phyloP scores from a whole-genome alignment of 2,113 vertebrate species.

The Microtus pennsylvanicus region DNA sequence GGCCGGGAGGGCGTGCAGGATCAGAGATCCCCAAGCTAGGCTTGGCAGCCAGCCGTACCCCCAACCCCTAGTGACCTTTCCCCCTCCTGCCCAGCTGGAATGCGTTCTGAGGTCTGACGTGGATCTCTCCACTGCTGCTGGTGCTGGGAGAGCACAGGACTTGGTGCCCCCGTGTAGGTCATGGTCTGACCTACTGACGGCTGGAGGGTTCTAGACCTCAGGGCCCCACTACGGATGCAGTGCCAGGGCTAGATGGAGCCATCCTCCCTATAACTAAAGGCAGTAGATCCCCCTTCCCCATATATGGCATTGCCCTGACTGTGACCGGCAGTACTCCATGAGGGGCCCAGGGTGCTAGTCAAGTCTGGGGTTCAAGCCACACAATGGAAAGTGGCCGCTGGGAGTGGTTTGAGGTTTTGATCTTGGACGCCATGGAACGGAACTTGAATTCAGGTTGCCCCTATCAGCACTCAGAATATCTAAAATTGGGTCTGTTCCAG shows the following conservation, averaged over 20 bases:
- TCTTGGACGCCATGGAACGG: constrained; percentile 1
- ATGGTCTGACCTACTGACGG: background rate
- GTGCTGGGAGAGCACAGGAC: background rate
- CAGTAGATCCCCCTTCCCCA: background rate
- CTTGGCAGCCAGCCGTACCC: background rate
- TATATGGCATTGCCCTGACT: background rate
- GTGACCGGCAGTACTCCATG: background rate
- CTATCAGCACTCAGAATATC: constrained; percentile 38
- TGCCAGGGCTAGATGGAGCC: background rate
- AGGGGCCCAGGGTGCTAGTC: background rate
- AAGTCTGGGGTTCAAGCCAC: background rate
- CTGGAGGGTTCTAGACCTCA: constrained; percentile 9
- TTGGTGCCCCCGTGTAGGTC: background rate
- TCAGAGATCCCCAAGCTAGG: background rate
- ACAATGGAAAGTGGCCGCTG: constrained; percentile 20
- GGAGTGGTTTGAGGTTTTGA: constrained; percentile 24
- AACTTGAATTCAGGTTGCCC: constrained; percentile 34
- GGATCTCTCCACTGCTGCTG: background rate
- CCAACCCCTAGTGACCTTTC: background rate
- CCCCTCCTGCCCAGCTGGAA: background rate
- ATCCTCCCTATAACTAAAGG: background rate
- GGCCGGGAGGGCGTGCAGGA: background rate
- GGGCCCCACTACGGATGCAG: background rate
- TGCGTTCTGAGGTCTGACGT: constrained; percentile 50
- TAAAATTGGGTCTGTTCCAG: constrained; percentile 55